Evolutionary conservation across 2,888 invertebrate genomes (phyloP).

Genomic region (Stenurella melanura): DNA sequence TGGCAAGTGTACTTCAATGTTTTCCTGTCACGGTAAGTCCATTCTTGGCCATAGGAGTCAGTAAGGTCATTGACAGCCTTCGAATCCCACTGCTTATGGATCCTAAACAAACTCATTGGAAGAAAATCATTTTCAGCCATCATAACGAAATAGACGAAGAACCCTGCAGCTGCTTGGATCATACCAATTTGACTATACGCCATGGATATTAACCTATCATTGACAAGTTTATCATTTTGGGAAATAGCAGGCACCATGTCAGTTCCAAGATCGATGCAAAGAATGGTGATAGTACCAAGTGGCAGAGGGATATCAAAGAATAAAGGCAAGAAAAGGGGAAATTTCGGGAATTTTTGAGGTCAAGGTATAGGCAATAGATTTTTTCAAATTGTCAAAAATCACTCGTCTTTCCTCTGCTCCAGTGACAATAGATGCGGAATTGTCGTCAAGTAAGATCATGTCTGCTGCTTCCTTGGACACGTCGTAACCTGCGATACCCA

Average conservation of each 20-base stretch:
- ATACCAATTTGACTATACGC: slow-evolving; percentile 99
- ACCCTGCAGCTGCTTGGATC: slow-evolving; percentile 99
- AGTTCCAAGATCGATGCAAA: slow-evolving; percentile 99
- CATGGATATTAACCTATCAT: slow-evolving; percentile 98
- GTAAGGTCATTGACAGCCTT: slow-evolving; percentile 98
- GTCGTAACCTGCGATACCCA: slow-evolving; percentile 96
- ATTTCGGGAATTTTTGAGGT: slow-evolving; percentile 99
- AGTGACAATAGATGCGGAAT: slow-evolving; percentile 98
- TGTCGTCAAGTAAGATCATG: slow-evolving; percentile 99
- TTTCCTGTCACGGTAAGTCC: slow-evolving; percentile 98
- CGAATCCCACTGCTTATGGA: slow-evolving; percentile 98
- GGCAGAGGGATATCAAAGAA: slow-evolving; percentile 96
- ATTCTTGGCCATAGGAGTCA: slow-evolving; percentile 99
- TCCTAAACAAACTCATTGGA: slow-evolving; percentile 91
- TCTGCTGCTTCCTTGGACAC: slow-evolving; percentile 99
- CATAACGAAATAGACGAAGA: slow-evolving; percentile 99
- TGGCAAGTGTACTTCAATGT: slow-evolving; percentile 97
- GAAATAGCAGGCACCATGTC: too few species aligned
- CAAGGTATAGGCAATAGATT: slow-evolving; percentile 97
- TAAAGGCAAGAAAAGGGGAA: slow-evolving; percentile 97
- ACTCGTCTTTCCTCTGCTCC: slow-evolving; percentile 95
- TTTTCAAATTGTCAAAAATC: slow-evolving; percentile 98
- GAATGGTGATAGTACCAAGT: slow-evolving; percentile 96
- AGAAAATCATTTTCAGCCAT: slow-evolving; percentile 99
- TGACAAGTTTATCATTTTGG: too few species aligned